Base-by-base conservation (phyloP, 2,797 vertebrate genomes). In the Tachyglossus aculeatus region DNA sequence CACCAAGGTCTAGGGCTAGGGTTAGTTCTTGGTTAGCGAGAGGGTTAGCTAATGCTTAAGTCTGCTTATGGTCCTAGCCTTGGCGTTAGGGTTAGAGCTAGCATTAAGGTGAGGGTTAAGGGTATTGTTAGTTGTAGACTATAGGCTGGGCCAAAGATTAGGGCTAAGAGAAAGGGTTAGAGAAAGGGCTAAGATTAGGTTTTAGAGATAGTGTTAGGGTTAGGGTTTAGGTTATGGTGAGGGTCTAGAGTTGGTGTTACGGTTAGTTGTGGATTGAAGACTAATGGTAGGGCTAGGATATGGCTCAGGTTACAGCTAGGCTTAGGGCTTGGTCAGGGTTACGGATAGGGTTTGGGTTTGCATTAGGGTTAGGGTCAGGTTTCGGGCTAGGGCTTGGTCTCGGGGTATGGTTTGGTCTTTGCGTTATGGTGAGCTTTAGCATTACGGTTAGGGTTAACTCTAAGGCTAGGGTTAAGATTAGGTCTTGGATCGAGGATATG, bases 331-430 rank as follows among this genome's bases (percentile, higher is more conserved):
- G 65, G 64, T 45, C 69, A 68, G 56, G 54, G 67, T 60, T 68
- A 68, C 63, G 69, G 75, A 73, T 45, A 55, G 61, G 68, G 69
- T 51, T 68, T 73, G 62, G 74, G 71, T 60, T 67, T 62, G 63
- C 69, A 62, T 56, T 72, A 62, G 53, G 75, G 62, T 61, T 73
- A 72, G 53, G 48, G 62, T 61, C 47, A 66, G 41, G 55, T 55
- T 57, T 56, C 59, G 62, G 75, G 63, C 68, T 73, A 62, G 57
- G 57, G 37, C 38, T 73, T 67, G 75, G 63, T 56, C 62, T 78
- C 68, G 63, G 63, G 70, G 62, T 73, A 67, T 70, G 69, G 69
- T 58, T 55, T 41, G 63, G 39, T 29, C 7, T 54, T 54, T 65
- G 62, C 62, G 47, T 52, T 53, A 65, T 62, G 5, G 62, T 53